Conservation (phyloP, 2,888 invertebrate species). For the Polydrusus cervinus region DNA sequence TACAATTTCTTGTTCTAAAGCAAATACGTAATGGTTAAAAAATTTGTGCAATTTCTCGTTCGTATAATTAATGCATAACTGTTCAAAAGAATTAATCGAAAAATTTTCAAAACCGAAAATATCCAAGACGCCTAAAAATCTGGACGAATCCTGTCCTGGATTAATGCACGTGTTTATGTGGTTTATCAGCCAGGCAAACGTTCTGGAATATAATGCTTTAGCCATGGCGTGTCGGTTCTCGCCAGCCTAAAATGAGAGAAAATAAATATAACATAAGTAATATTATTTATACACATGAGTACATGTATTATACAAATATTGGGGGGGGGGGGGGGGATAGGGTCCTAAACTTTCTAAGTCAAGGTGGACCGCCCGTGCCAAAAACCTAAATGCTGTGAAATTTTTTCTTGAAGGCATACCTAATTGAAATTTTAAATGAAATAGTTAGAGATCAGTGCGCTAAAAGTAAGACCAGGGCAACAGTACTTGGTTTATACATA, state of each 20-base stretch:
- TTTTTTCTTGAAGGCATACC: no score
- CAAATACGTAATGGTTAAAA: conserved; percentile 97
- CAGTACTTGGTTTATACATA: no score
- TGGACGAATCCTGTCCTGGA: conserved; percentile 86
- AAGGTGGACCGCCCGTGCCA: no score
- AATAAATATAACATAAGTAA: neutral
- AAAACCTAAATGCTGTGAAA: no score
- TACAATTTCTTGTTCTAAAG: conserved; percentile 93
- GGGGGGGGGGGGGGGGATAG: no score
- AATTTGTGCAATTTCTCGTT: conserved; percentile 96
- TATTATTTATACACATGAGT: no score
- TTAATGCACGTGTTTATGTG: conserved; percentile 95
- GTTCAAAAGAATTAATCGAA: conserved; percentile 91
- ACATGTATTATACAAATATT: no score
- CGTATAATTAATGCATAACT: conserved; percentile 94
- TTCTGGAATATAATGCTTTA: conserved; percentile 90
- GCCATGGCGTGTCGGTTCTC: conserved; percentile 96
- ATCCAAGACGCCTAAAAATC: conserved; percentile 91
- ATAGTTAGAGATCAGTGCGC: no score
- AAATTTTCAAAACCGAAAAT: conserved; percentile 97
- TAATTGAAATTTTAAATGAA: no score
- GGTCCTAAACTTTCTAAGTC: no score
- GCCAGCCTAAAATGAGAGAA: conserved; percentile 76
- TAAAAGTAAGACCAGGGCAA: no score
- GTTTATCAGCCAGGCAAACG: conserved; percentile 93